Conservation (phyloP, 2,797 vertebrate genomes). For the Adrianichthys oophorus region DNA sequence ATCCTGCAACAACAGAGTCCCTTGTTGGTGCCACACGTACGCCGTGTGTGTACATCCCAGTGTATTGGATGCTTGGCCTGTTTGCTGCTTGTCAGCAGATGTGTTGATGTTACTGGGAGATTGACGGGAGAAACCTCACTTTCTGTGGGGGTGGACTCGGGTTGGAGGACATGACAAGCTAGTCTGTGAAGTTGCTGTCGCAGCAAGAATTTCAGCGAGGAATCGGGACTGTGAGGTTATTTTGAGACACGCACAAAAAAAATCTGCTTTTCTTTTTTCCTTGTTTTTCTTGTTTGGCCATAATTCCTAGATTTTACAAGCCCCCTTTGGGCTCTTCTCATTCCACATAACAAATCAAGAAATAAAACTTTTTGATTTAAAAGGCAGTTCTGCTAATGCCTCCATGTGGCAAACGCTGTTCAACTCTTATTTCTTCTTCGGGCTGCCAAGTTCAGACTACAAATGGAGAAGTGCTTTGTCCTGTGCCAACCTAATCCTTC, state of each 20-base stretch:
- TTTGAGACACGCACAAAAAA: slow-evolving; percentile 19
- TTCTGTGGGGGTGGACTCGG: slow-evolving; percentile 40
- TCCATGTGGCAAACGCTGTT: slow-evolving; percentile 50
- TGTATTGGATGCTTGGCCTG: slow-evolving; percentile 2
- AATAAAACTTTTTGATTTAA: slow-evolving; percentile 60
- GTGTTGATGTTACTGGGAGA: slow-evolving; percentile 16
- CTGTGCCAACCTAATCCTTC: slow-evolving; percentile 68
- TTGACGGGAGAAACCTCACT: slow-evolving; percentile 15
- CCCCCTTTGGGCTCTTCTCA: not conserved
- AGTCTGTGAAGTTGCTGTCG: slow-evolving; percentile 48
- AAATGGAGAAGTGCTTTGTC: slow-evolving; percentile 64
- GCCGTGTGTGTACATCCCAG: slow-evolving; percentile 1
- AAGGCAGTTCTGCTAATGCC: slow-evolving; percentile 57
- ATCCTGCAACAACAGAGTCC: slow-evolving; percentile 5
- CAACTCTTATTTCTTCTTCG: slow-evolving; percentile 45
- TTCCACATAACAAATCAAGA: slow-evolving; percentile 26
- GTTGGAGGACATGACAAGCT: slow-evolving; percentile 52
- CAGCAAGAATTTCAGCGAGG: slow-evolving; percentile 24
- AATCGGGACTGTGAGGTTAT: slow-evolving; percentile 30
- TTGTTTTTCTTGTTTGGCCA: slow-evolving; percentile 19
- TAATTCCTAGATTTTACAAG: slow-evolving; percentile 23
- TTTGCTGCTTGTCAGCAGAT: slow-evolving; percentile 34
- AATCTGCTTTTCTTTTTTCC: slow-evolving; percentile 23
- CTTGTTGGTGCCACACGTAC: slow-evolving; percentile 5
- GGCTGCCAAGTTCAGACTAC: slow-evolving; percentile 50